Conservation (phyloP, 2,888 invertebrate species). For the Melangyna quadrimaculata region DNA sequence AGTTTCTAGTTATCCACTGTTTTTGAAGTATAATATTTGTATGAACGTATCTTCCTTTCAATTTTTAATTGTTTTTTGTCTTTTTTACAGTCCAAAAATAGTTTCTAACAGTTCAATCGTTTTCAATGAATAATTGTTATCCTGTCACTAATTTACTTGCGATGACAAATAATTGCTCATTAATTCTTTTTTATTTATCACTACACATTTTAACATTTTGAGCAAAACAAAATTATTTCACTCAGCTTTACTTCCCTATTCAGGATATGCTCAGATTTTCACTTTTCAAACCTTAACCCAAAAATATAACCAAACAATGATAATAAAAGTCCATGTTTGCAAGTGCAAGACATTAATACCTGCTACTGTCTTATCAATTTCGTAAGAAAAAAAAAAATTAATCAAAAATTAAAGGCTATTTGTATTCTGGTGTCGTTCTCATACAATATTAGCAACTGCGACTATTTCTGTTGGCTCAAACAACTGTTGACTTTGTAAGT, state of each 20-base stretch:
- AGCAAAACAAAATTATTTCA: no score
- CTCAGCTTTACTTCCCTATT: no score
- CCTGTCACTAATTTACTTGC: no score
- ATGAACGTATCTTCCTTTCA: no score
- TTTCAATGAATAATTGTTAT: no score
- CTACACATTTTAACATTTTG: no score
- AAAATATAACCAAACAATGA: background rate
- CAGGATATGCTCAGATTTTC: background rate
- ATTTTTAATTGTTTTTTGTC: no score
- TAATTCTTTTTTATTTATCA: no score
- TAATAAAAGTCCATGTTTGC: slow-evolving; percentile 3
- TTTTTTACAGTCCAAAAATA: no score
- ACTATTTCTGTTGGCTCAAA: slow-evolving; percentile 31
- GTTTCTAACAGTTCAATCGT: no score
- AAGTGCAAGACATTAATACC: slow-evolving; percentile 25
- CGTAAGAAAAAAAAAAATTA: slow-evolving; percentile 5
- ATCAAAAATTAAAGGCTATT: slow-evolving; percentile 40
- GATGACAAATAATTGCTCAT: no score
- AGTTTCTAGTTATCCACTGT: background rate
- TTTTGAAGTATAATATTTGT: no score
- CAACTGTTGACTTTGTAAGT: slow-evolving; percentile 25
- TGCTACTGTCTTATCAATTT: background rate
- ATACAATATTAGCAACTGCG: slow-evolving; percentile 27
- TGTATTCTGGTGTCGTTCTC: slow-evolving; percentile 43
- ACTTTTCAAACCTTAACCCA: background rate